Conservation (phyloP, 2,113 vertebrate genomes). For the Ovibos moschatus region DNA sequence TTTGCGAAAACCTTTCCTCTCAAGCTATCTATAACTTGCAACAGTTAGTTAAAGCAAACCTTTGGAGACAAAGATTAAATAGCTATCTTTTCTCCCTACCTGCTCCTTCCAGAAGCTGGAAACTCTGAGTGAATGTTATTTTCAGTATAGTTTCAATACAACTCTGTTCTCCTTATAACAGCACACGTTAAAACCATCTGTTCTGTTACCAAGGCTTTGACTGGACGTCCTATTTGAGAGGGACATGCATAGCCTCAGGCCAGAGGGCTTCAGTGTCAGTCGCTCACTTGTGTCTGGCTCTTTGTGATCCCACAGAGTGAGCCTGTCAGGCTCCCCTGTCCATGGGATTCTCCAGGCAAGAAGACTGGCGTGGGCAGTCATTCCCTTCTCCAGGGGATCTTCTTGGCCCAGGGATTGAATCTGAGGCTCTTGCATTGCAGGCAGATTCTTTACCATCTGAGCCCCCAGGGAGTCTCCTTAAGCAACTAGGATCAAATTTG, state of each 20-base stretch:
- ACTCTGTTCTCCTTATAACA: not conserved
- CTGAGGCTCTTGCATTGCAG: not conserved
- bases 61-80: not conserved
- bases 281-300: not conserved
- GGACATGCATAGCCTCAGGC: too few species aligned
- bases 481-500: not conserved
- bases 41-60: not conserved
- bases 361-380: accelerated
- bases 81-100: not conserved
- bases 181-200: not conserved
- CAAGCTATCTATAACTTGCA: not conserved
- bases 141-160: not conserved
- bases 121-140: not conserved
- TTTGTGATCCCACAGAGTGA: not conserved
- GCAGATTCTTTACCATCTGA: not conserved
- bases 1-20: not conserved
- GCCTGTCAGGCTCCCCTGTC: not conserved
- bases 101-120: not conserved
- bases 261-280: not conserved
- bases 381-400: not conserved
- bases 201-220: not conserved
- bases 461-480: not conserved
- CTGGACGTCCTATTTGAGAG: not conserved
- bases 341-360: not conserved
- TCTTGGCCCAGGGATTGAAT: not conserved